phyloP scores from a whole-genome alignment of 2,888 invertebrate genomes.

The Carcina quercana region DNA sequence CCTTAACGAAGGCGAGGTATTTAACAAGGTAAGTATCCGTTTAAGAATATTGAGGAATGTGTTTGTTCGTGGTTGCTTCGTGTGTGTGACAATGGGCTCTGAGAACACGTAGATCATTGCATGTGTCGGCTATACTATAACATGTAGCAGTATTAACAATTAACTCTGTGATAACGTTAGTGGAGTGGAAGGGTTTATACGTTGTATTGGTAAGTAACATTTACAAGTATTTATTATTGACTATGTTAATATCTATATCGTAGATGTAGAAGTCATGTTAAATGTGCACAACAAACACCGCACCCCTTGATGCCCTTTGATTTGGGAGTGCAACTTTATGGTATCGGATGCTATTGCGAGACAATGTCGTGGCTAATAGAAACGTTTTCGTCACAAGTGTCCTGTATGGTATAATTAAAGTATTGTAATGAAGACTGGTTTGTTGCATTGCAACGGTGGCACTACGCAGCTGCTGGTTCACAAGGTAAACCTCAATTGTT shows the following conservation, averaged over 20 bases:
- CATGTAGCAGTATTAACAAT: constrained; percentile 16
- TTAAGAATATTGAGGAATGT: constrained; percentile 26
- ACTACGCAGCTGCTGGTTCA: constrained; percentile 25
- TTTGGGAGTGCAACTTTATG: constrained; percentile 21
- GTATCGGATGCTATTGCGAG: constrained; percentile 23
- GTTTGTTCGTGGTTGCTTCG: constrained; percentile 36
- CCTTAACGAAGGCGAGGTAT: constrained; percentile 63
- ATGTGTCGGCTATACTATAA: constrained; percentile 31
- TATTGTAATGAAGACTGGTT: constrained; percentile 40
- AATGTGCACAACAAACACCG: constrained; percentile 45
- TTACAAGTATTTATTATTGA: constrained; percentile 35
- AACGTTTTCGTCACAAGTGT: constrained; percentile 19
- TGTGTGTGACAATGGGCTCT: constrained; percentile 50
- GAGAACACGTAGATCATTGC: constrained; percentile 43
- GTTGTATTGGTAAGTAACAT: constrained; percentile 50
- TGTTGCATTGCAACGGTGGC: constrained; percentile 23
- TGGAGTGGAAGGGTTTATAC: constrained; percentile 36
- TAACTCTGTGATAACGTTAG: constrained; percentile 41
- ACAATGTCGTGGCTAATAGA: constrained; percentile 14
- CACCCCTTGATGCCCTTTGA: constrained; percentile 35
- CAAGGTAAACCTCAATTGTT: constrained; percentile 55
- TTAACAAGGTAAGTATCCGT: constrained; percentile 50
- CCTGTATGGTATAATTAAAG: constrained; percentile 26
- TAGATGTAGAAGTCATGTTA: constrained; percentile 28
- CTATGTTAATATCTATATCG: constrained; percentile 21